phyloP scores from a whole-genome alignment of 2,888 invertebrate species.

The Aphidius colemani region DNA sequence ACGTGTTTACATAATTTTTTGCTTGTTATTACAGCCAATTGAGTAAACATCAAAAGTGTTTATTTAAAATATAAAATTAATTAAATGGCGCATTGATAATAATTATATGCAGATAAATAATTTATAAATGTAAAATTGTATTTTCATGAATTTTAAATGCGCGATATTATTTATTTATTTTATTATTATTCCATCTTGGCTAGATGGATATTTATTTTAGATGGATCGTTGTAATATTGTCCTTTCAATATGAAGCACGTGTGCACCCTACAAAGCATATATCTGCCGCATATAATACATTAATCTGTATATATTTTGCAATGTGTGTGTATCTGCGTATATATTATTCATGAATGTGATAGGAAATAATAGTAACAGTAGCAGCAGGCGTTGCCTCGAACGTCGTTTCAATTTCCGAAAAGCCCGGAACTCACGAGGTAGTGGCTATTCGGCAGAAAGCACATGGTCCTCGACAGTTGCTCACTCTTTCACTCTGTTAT shows the following conservation, averaged over 20 bases:
- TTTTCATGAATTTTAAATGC: too few species aligned
- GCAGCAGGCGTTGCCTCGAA: constrained; percentile 15
- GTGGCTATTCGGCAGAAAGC: constrained; percentile 15
- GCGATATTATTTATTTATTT: neutral
- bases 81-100: too few species aligned
- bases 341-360: neutral
- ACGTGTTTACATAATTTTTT: too few species aligned
- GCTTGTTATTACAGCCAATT: too few species aligned
- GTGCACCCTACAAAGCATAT: too few species aligned
- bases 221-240: neutral
- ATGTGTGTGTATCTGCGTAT: neutral
- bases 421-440: constrained; percentile 22
- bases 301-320: neutral
- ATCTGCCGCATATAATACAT: too few species aligned
- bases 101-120: too few species aligned
- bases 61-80: too few species aligned
- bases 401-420: constrained; percentile 29
- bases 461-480: constrained; percentile 13
- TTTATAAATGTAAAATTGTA: too few species aligned
- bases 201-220: constrained; percentile 1
- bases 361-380: neutral
- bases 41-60: too few species aligned
- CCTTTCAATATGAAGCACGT: too few species aligned
- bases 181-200: neutral
- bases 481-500: constrained; percentile 3